Conservation (phyloP, 2,888 invertebrate species). For the Volucella inanis region DNA sequence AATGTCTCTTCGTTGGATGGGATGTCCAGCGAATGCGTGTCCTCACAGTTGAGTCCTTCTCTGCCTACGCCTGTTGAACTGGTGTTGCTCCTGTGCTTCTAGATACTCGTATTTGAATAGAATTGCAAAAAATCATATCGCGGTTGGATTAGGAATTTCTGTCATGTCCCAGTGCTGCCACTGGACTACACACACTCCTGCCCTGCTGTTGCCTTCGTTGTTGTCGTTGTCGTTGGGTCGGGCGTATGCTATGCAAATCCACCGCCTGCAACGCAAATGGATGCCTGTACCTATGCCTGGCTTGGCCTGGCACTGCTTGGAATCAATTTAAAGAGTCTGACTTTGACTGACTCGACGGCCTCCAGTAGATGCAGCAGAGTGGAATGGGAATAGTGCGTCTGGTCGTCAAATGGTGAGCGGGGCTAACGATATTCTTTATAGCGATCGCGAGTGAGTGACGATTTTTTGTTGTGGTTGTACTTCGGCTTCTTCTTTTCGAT, state of each 20-base stretch:
- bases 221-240: slow-evolving; percentile 34
- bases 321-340: slow-evolving; percentile 38
- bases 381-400: slow-evolving; percentile 47
- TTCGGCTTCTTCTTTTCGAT: neutral
- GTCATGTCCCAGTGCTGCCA: slow-evolving; percentile 66
- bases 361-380: slow-evolving; percentile 26
- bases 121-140: slow-evolving; percentile 69
- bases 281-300: too few species aligned
- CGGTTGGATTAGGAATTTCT: slow-evolving; percentile 74
- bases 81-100: slow-evolving; percentile 43
- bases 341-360: slow-evolving; percentile 44
- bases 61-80: neutral
- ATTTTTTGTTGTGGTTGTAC: slow-evolving; percentile 6
- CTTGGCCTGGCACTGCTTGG: neutral
- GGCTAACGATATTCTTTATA: slow-evolving; percentile 53
- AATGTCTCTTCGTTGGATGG: slow-evolving; percentile 13
- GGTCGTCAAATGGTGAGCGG: slow-evolving; percentile 59
- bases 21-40: slow-evolving; percentile 56
- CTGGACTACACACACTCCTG: slow-evolving; percentile 50
- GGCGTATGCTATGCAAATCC: slow-evolving; percentile 66
- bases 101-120: slow-evolving; percentile 35
- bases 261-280: slow-evolving; percentile 58
- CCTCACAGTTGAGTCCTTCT: slow-evolving; percentile 51
- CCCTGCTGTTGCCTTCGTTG: slow-evolving; percentile 18
- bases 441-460: slow-evolving; percentile 64